A percentile compares a stretch with the other conserved stretches of the same genome.
Conservation (phyloP, 2,888 invertebrate species). For the Erebia epiphron region DNA sequence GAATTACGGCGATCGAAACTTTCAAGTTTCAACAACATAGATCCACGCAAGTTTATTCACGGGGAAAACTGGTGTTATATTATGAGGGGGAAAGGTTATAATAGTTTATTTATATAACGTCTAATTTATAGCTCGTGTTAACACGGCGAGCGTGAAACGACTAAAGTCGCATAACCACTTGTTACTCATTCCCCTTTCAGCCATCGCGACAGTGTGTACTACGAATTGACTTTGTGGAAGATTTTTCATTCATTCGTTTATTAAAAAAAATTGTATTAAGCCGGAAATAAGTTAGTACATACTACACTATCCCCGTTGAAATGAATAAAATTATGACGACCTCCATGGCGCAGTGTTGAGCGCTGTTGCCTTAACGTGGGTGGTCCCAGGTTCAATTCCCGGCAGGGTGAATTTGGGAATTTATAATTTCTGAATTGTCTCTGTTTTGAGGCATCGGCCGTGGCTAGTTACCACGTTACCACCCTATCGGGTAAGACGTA, state of each 20-base stretch:
- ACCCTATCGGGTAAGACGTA: no score
- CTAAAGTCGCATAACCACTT: slow-evolving; percentile 31
- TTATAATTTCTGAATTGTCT: no score
- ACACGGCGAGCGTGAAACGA: slow-evolving; percentile 27
- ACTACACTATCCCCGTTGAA: no score
- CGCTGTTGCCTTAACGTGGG: no score
- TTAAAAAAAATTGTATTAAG: neutral
- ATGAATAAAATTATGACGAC: no score
- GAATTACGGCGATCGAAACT: neutral
- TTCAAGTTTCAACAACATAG: neutral
- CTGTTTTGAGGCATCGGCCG: no score
- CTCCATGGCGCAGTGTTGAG: no score
- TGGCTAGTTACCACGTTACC: no score
- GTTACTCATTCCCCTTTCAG: slow-evolving; percentile 23
- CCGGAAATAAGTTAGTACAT: no score
- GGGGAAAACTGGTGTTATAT: slow-evolving; percentile 9
- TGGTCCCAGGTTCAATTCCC: no score
- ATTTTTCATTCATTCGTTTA: neutral
- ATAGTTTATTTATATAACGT: slow-evolving; percentile 25
- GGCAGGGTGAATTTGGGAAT: no score
- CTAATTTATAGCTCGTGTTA: slow-evolving; percentile 26
- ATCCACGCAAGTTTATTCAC: slow-evolving; percentile 3
- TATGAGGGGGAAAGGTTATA: slow-evolving; percentile 20
- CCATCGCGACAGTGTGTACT: slow-evolving; percentile 9
- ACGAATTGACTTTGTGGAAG: slow-evolving; percentile 2